Base-by-base conservation (phyloP, 2,888 invertebrate genomes). In the Aelia acuminata region DNA sequence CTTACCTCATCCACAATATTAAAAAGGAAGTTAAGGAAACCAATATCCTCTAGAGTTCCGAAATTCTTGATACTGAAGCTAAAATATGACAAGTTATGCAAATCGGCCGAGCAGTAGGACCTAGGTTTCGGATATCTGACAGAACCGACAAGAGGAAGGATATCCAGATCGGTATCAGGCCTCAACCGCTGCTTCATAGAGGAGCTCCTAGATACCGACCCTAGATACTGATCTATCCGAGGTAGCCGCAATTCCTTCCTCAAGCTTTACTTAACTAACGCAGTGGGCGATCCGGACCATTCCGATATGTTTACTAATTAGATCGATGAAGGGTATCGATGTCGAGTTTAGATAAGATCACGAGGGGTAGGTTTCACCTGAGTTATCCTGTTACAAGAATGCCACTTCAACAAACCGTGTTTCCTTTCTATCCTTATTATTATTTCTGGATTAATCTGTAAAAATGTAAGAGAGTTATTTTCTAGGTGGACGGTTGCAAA, bases 311-410 rank as follows among this genome's bases (percentile, higher is more conserved):
- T n/a, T 80, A 47, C 80, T 80, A 80, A 80, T 80, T 80, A 80
- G 80, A n/a, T 47, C 80, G 80, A 80, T n/a, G 80, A 80, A 80
- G 80, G 80, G 43, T 80, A 80, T 80, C 43, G 11, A 43, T 80
- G 80, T 39, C 43, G n/a, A 20, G 80, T 80, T n/a, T 13, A 80
- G 80, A 47, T 80, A 47, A n/a, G 1, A 47, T 47, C 39, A 43
- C 2, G 4, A 0, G 43, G n/a, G 80, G 43, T 75, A 80, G 15
- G 43, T 80, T 43, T 43, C 80, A n/a, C 39, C 11, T 11, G 43
- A 39, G 43, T 3, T 80, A 80, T 80, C 22, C 43, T 3, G n/a
- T 80, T 43, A 22, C 22, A 43, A 13, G 22, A 39, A n/a, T 80
- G 22, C 7, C 80, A 80, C 80, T n/a, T 80, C 3, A 10, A 43